These are phyloP conservation scores for Drosophila cognata DNA, from an alignment of 2,888 invertebrate genomes.

Conservation along the genomic window DNA sequence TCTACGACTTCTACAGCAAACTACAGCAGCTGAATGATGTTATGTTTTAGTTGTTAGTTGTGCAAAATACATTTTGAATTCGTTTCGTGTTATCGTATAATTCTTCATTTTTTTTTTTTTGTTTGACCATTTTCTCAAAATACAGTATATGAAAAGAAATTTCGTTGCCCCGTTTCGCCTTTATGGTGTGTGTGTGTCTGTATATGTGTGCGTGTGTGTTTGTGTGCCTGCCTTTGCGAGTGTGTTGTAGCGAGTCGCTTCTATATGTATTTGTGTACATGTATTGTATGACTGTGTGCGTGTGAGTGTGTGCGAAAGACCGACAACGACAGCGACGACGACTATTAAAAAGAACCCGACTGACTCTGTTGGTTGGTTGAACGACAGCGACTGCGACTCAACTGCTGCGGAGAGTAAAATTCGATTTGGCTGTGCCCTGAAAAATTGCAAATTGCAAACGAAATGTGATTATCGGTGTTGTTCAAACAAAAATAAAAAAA, in stretches of 20 bases:
- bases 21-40: conserved; percentile 52
- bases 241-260: conserved; percentile 26
- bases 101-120: conserved; percentile 21
- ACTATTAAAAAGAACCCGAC: conserved; percentile 75
- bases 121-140: conserved; percentile 35
- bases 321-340: conserved; percentile 53
- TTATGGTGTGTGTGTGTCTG: conserved; percentile 32
- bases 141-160: conserved; percentile 58
- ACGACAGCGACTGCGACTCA: conserved; percentile 36
- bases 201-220: conserved; percentile 29
- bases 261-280: conserved; percentile 20
- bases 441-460: conserved; percentile 62
- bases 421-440: conserved; percentile 72
- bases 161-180: conserved; percentile 58
- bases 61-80: conserved; percentile 44
- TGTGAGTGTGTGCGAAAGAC: conserved; percentile 54
- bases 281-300: conserved; percentile 9
- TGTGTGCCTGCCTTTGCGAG: conserved; percentile 34
- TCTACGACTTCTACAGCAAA: conserved; percentile 38
- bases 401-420: conserved; percentile 64
- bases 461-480: conserved; percentile 61
- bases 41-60: conserved; percentile 60
- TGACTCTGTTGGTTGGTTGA: conserved; percentile 53
- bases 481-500: neutral
- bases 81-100: conserved; percentile 36